A percentile compares a stretch with the other conserved stretches of the same genome.
phyloP scores from a whole-genome alignment of 2,888 invertebrate species.

The Eledone cirrhosa region DNA sequence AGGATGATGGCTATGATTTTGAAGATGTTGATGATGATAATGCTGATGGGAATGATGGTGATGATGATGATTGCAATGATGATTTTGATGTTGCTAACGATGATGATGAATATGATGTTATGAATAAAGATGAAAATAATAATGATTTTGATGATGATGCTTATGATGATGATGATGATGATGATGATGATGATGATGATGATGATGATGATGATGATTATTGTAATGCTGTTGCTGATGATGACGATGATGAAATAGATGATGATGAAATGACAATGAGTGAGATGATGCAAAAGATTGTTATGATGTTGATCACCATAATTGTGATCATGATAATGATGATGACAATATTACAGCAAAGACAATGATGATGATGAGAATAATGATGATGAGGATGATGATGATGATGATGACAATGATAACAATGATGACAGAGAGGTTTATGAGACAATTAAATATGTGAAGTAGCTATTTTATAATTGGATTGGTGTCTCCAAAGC shows the following conservation, averaged over 20 bases:
- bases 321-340: neutral
- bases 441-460: too few relatives aligned
- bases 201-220: neutral
- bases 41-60: neutral
- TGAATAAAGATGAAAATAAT: neutral
- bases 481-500: too few relatives aligned
- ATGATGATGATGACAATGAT: neutral
- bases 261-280: neutral
- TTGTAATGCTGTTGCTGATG: neutral
- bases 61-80: neutral
- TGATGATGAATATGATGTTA: neutral
- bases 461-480: too few relatives aligned
- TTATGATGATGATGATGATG: neutral
- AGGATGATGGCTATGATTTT: too few relatives aligned
- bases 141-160: neutral
- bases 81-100: neutral
- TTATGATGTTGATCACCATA: neutral
- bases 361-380: neutral
- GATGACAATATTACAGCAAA: neutral
- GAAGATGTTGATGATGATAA: too few relatives aligned
- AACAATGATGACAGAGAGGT: neutral
- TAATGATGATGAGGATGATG: neutral
- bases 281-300: neutral
- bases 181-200: neutral
- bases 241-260: neutral